These are phyloP conservation scores for Cerastis rubricosa DNA, from an alignment of 2,888 invertebrate species.

Conservation along the genomic window DNA sequence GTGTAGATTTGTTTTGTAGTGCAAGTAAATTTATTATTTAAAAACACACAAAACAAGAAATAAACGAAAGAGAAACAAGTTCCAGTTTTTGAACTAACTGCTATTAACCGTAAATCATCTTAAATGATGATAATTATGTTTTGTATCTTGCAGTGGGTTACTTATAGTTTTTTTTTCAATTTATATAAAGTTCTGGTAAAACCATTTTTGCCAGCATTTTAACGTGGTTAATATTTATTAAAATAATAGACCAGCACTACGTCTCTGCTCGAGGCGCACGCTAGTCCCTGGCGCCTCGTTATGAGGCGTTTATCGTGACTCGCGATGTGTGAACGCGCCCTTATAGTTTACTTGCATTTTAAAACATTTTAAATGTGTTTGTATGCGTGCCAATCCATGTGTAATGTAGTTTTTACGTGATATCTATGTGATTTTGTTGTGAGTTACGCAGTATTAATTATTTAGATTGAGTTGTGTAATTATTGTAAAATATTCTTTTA, in stretches of 20 bases:
- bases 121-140: background rate
- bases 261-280: background rate
- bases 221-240: background rate
- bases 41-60: background rate
- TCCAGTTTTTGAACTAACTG: background rate
- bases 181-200: background rate
- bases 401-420: slow-evolving; percentile 41
- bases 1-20: slow-evolving; percentile 20
- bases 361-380: slow-evolving; percentile 11
- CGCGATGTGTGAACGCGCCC: background rate
- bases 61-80: background rate
- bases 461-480: slow-evolving; percentile 36
- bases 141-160: background rate
- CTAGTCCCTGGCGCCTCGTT: background rate
- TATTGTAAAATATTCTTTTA: slow-evolving; percentile 43
- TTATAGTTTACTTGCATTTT: slow-evolving; percentile 41
- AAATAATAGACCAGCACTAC: background rate
- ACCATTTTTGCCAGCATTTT: background rate
- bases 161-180: background rate
- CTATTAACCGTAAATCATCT: background rate
- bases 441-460: slow-evolving; percentile 64
- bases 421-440: slow-evolving; percentile 60
- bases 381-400: slow-evolving; percentile 56
- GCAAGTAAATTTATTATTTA: slow-evolving; percentile 35
- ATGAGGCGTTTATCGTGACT: background rate